A percentile compares a stretch with the other conserved stretches of the same genome.
These are phyloP conservation scores for Psilopogon haemacephalus DNA, from an alignment of 2,113 vertebrate genomes.

Conservation along the genomic window DNA sequence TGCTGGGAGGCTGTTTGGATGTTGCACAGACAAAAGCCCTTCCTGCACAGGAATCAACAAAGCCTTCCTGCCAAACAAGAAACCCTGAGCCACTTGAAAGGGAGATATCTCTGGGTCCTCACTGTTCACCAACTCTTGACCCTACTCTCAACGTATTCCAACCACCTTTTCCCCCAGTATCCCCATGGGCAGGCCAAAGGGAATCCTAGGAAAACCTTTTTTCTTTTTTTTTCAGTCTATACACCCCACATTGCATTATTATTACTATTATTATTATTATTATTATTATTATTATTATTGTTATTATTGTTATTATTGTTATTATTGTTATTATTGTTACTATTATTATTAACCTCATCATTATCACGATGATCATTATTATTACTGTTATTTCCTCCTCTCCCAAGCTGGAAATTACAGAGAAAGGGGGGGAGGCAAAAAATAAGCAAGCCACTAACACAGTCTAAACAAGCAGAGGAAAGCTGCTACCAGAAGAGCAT, in stretches of 20 bases:
- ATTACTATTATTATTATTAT: too few species aligned
- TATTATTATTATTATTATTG: too few species aligned
- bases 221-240: background rate
- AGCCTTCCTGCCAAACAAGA: background rate
- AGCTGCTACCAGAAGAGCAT: background rate
- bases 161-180: background rate
- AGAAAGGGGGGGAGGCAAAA: background rate
- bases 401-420: background rate
- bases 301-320: too few species aligned
- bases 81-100: background rate
- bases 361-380: too few species aligned
- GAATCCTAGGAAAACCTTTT: background rate
- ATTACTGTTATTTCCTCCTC: too few species aligned
- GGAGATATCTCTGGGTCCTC: background rate
- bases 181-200: background rate
- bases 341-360: too few species aligned
- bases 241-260: background rate
- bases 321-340: too few species aligned
- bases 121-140: background rate
- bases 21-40: background rate
- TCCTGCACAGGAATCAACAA: background rate
- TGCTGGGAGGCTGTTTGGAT: background rate
- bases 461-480: background rate
- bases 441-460: background rate
- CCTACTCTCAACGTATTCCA: background rate